phyloP scores from a whole-genome alignment of 2,888 invertebrate genomes.

The Pyrgus malvae region DNA sequence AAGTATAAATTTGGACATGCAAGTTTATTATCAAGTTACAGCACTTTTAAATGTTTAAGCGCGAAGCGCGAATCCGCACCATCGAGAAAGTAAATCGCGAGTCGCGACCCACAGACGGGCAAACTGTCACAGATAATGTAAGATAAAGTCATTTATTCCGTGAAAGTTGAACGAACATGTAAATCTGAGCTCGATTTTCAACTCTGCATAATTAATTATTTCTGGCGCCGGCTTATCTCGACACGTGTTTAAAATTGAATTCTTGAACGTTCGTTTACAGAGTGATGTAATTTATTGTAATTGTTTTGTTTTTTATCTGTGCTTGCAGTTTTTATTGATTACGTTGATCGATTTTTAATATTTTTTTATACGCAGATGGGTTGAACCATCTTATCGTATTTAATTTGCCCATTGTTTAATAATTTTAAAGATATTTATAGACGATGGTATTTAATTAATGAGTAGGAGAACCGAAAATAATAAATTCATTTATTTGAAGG shows the following conservation, averaged over 20 bases:
- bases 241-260: conserved; percentile 2
- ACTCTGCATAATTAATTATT: conserved; percentile 14
- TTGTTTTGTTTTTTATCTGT: conserved; percentile 4
- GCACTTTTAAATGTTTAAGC: too few species aligned
- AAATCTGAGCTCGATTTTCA: conserved; percentile 15
- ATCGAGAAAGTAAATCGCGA: conserved; percentile 8
- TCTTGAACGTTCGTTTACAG: background rate
- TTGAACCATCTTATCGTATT: too few species aligned
- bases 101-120: background rate
- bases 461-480: too few species aligned
- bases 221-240: conserved; percentile 22
- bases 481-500: too few species aligned
- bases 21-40: background rate
- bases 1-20: background rate
- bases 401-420: too few species aligned
- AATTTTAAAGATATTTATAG: too few species aligned
- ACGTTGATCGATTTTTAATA: background rate
- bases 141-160: conserved; percentile 18
- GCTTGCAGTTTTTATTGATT: background rate
- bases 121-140: conserved; percentile 15
- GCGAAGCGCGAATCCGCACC: too few species aligned
- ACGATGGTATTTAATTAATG: too few species aligned
- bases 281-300: background rate
- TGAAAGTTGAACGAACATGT: conserved; percentile 22
- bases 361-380: too few species aligned